Base-by-base conservation (phyloP, 1,140 invertebrate species). In the Triops longicaudatus region DNA sequence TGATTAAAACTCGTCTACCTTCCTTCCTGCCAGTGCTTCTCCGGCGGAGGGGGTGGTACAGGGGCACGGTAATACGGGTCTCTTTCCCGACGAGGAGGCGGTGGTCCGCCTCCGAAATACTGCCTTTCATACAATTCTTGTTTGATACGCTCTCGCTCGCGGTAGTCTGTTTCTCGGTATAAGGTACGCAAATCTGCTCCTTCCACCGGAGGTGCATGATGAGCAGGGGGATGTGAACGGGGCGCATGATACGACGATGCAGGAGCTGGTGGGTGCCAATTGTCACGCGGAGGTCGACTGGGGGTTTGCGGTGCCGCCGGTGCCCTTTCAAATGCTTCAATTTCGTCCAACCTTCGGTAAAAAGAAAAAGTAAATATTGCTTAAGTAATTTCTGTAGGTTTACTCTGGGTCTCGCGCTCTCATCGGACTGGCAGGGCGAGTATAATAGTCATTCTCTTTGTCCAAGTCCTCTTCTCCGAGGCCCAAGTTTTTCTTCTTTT, bases 401-500 rank as follows among this genome's bases (percentile, higher is more conserved):
- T 63, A 63, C 50, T 63, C 50, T 63, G 50, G 50, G 2, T 63
- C 50, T 22, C 50, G 50, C 17, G 78, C 50, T 72, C 63, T 77
- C 22, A 81, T 79, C 22, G 86, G 86, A 84, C 87, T 87, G 11
- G 86, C 84, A 76, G 87, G 84, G 80, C 90, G 86, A 1, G 90
- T 88, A 82, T 91, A 93, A 82, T 92, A 92, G 78, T 91, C 90
- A 81, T 93, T 93, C 83, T 98, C 95, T 79, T 95, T 92, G 82
- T 97, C 95, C 50, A 94, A 86, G 81, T 97, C 95, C 80, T 95
- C 91, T 81, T 91, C 91, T 44, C 89, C 91, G 79, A 93, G 84
- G 74, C 90, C 92, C 41, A 98, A 83, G 83, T 97, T 97, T 87
- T 97, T 91, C 82, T 97, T 94, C 85, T 98, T 98, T 82, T 98